Base-by-base conservation (phyloP, 1,140 invertebrate species). In the Pogonognathellus flavescens region DNA sequence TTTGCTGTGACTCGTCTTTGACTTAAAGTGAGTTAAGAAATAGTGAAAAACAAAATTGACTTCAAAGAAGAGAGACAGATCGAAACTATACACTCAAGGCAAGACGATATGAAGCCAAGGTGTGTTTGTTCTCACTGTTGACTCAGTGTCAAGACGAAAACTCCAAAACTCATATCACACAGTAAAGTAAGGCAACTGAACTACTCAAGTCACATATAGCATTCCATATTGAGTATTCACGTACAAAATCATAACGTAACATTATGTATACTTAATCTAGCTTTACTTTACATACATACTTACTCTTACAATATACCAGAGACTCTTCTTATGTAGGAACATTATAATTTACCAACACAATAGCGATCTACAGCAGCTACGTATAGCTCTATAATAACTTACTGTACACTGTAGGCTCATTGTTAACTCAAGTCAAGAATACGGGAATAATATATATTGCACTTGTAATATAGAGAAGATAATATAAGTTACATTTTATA, bases 81-180 rank as follows among this genome's bases (percentile, higher is more conserved):
- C 62, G 20, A 25, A 25, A 66, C 20, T 25, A 66, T 25, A 4
- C 18, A 60, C 59, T 66, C 62, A 50, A 76, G 41, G n/a, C 31
- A 50, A 49, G 70, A 76, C 41, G 25, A 18, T 25, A 76, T 16
- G 31, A 76, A 41, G 70, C 62, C 62, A 76, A 76, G 70, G 70
- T 76, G 70, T 76, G 41, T 76, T 76, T 76, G 70, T 50, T 76
- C 70, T 76, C 31, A 76, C 70, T 76, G 70, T 76, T 76, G 41
- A 76, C 70, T 76, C 41, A n/a, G 5, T n/a, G 25, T 49, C 41
- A 31, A 76, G 70, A 50, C 14, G 41, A 41, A 14, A 76, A 76
- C 25, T 76, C 70, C 6, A 76, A 25, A 25, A n/a, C 25, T 76
- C 70, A 76, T 41, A 41, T 41, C 31, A 41, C 31, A 41, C 6